A percentile compares a stretch with the other conserved stretches of the same genome.
phyloP scores from a whole-genome alignment of 2,113 vertebrate genomes.

The Parotia lawesii region DNA sequence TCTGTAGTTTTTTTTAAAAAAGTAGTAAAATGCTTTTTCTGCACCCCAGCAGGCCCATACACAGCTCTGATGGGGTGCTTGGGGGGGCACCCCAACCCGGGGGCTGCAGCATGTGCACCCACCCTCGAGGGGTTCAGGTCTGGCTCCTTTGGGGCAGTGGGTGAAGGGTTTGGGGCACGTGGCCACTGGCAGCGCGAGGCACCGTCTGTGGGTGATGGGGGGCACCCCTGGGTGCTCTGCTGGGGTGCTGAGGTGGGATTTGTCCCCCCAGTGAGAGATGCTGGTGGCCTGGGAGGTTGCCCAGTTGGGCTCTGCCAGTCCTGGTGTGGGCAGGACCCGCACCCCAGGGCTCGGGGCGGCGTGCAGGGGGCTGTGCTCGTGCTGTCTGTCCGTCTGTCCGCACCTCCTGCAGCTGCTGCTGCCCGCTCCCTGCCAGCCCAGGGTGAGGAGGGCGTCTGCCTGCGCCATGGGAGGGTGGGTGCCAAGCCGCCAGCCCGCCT shows the following conservation, averaged over 20 bases:
- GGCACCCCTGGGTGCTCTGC: background rate
- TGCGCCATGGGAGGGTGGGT: background rate
- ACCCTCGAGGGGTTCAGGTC: background rate
- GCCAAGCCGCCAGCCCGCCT: background rate
- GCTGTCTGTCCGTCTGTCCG: background rate
- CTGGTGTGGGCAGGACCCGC: rapidly evolving
- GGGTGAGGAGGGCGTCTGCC: background rate
- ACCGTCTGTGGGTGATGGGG: background rate
- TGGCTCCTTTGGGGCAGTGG: background rate
- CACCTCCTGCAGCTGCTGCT: background rate
- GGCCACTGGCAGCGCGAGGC: rapidly evolving
- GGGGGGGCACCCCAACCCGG: background rate
- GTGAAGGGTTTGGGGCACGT: rapidly evolving
- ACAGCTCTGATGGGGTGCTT: rapidly evolving
- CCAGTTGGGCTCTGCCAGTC: background rate
- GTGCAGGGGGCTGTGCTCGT: rapidly evolving
- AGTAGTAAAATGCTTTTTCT: background rate
- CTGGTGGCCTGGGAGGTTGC: background rate
- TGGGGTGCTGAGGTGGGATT: background rate
- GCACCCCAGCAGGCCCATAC: background rate
- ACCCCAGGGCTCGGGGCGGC: rapidly evolving
- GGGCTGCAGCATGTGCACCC: background rate
- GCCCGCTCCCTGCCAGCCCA: background rate
- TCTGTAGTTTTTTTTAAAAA: no score
- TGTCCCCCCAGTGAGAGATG: rapidly evolving